These are phyloP conservation scores for Gambelia wislizenii DNA, from an alignment of 2,797 vertebrate species.

Conservation along the genomic window DNA sequence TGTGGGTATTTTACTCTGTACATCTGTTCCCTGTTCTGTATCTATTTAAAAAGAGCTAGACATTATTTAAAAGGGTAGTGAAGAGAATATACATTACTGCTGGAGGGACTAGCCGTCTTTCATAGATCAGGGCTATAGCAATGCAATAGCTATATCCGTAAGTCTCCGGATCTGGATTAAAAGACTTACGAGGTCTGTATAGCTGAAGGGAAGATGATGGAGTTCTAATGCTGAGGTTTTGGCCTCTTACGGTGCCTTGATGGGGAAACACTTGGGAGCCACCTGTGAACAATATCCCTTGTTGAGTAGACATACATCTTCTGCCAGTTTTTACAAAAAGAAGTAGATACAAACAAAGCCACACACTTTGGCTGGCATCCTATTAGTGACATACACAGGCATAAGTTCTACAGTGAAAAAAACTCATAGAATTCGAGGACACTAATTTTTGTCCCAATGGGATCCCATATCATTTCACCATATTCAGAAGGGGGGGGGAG, in stretches of 20 bases:
- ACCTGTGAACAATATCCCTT: not conserved
- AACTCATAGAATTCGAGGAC: too few species aligned
- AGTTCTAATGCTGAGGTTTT: not conserved
- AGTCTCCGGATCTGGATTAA: not conserved
- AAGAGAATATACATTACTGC: not conserved
- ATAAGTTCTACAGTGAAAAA: too few species aligned
- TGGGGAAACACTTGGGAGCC: not conserved
- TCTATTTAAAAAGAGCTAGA: not conserved
- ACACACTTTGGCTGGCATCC: not conserved
- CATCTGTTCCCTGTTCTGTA: slow-evolving; percentile 4
- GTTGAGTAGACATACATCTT: not conserved
- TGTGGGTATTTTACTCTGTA: not conserved
- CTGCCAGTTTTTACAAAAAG: not conserved
- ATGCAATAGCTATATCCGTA: not conserved
- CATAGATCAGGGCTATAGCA: not conserved
- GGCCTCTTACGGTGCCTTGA: not conserved
- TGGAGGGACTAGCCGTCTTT: not conserved
- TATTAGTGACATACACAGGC: too few species aligned
- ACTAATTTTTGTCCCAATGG: too few species aligned
- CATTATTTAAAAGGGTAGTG: slow-evolving; percentile 2
- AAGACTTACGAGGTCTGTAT: not conserved
- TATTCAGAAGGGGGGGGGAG: too few species aligned
- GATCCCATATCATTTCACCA: too few species aligned
- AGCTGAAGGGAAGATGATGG: not conserved
- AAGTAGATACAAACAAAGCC: not conserved